A percentile compares a stretch with the other conserved stretches of the same genome.
These are phyloP conservation scores for Euphonia xanthogaster DNA, from an alignment of 2,797 vertebrate species.

Conservation along the genomic window DNA sequence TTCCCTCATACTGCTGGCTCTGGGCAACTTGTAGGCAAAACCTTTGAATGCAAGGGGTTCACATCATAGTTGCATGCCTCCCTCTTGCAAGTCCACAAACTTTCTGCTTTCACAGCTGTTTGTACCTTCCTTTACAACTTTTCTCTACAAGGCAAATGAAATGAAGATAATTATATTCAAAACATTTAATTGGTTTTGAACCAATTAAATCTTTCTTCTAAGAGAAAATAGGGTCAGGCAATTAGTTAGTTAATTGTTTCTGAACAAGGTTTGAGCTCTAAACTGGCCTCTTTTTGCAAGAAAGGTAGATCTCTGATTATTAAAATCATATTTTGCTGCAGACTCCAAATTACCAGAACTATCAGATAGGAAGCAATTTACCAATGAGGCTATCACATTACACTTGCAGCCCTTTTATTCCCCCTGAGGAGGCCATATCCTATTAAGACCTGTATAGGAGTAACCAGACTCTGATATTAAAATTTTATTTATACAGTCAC, in stretches of 20 bases:
- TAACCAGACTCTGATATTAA: constrained; percentile 2
- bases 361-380: neutral
- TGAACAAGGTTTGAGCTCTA: neutral
- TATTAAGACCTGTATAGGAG: neutral
- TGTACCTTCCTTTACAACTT: neutral
- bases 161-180: neutral
- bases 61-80: neutral
- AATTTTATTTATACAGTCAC: constrained; percentile 5
- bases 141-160: neutral
- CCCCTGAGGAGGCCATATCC: neutral
- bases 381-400: neutral
- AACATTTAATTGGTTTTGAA: neutral
- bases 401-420: neutral
- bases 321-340: neutral
- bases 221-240: neutral
- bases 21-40: neutral
- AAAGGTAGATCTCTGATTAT: neutral
- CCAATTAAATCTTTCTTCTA: neutral
- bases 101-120: neutral
- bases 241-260: neutral
- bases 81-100: neutral
- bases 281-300: neutral
- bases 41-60: neutral
- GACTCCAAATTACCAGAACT: neutral
- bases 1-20: neutral